Conservation (phyloP, 2,797 vertebrate species). For the Florisuga fusca region DNA sequence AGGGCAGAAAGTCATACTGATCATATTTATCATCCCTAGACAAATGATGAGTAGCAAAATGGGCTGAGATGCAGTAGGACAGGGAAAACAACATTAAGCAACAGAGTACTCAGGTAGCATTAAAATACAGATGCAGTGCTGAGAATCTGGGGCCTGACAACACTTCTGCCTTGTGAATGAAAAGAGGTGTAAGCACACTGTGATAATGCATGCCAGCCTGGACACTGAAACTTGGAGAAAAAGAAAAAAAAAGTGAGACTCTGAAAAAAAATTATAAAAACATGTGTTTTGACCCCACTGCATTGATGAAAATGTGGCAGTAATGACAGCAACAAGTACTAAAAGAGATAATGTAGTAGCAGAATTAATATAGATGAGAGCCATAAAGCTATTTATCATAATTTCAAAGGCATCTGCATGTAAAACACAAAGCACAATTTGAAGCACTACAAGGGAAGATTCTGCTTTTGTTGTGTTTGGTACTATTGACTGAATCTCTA, state of each 20-base stretch:
- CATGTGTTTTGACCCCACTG: background rate
- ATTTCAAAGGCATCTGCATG: constrained; percentile 12
- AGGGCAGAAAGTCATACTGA: background rate
- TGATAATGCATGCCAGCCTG: background rate
- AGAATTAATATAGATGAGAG: background rate
- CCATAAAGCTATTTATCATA: background rate
- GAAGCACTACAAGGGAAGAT: background rate
- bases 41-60: background rate
- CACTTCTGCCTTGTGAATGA: background rate
- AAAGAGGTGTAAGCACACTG: background rate
- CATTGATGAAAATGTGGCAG: background rate
- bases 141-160: background rate
- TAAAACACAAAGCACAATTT: background rate
- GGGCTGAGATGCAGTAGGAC: background rate
- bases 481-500: background rate
- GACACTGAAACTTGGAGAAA: background rate
- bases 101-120: background rate
- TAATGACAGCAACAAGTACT: background rate
- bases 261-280: background rate
- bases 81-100: background rate
- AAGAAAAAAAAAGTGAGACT: background rate
- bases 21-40: background rate
- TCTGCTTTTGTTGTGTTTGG: background rate
- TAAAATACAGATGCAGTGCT: background rate
- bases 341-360: background rate